These are phyloP conservation scores for Graphium colonna DNA, from an alignment of 2,888 invertebrate species.

Conservation along the genomic window DNA sequence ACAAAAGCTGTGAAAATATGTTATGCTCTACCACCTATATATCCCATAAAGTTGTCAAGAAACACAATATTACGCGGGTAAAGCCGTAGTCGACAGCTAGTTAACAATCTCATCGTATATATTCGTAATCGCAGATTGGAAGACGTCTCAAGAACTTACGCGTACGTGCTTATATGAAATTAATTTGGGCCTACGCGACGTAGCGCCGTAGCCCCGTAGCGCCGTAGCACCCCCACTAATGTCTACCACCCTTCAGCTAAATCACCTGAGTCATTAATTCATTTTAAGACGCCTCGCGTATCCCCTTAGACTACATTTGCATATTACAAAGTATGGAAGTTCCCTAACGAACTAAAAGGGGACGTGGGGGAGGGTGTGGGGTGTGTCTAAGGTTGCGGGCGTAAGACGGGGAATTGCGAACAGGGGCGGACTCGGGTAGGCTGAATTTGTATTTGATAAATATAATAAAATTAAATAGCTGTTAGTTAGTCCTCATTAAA, in stretches of 20 bases:
- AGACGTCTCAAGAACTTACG: too few species aligned
- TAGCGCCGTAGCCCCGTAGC: too few species aligned
- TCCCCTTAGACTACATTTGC: constrained; percentile 74
- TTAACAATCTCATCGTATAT: too few species aligned
- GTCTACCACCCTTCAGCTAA: constrained; percentile 36
- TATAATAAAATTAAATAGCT: too few species aligned
- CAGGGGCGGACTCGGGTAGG: constrained; percentile 48
- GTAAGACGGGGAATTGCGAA: constrained; percentile 76
- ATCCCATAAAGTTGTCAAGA: too few species aligned
- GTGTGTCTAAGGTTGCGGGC: constrained; percentile 65
- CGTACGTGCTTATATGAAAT: constrained; percentile 14
- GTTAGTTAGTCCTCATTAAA: too few species aligned
- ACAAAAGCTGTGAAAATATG: too few species aligned
- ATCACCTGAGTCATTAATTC: constrained; percentile 78
- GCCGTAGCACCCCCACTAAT: constrained; percentile 10
- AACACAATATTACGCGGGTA: too few species aligned
- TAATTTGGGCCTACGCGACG: constrained; percentile 1
- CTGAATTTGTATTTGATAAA: too few species aligned
- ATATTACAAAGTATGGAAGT: constrained; percentile 81
- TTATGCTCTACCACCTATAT: too few species aligned
- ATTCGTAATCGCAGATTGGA: too few species aligned
- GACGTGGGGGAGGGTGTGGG: constrained; percentile 30
- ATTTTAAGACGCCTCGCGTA: constrained; percentile 73
- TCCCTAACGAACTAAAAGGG: constrained; percentile 63
- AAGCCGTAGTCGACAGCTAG: too few species aligned